Evolutionary conservation across 1,140 invertebrate species (phyloP).

Genomic region (Watersipora subatra): DNA sequence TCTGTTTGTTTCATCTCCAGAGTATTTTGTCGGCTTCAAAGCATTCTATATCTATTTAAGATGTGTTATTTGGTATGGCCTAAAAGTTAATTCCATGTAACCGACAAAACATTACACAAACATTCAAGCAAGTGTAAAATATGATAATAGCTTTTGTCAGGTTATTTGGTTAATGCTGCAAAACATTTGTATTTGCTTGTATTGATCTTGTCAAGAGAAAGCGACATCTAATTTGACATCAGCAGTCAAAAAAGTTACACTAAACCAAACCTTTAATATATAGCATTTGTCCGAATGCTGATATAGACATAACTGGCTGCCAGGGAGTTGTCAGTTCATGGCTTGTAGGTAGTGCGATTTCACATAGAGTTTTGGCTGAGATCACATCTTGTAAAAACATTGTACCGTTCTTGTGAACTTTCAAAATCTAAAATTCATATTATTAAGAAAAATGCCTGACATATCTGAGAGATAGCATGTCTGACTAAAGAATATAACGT

Average conservation of each 20-base stretch:
- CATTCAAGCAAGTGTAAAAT: too few species aligned
- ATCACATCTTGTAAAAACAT: constrained; percentile 24
- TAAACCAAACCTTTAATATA: constrained; percentile 32
- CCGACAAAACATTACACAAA: too few species aligned
- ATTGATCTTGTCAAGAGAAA: too few species aligned
- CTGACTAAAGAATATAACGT: background rate
- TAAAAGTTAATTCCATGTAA: too few species aligned
- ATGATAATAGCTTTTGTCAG: too few species aligned
- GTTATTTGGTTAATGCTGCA: too few species aligned
- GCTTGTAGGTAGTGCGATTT: constrained; percentile 19
- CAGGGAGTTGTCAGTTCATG: constrained; percentile 24
- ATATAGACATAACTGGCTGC: constrained; percentile 26
- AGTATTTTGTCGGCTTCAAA: background rate
- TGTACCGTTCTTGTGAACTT: constrained; percentile 19
- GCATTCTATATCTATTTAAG: background rate
- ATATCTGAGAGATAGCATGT: background rate
- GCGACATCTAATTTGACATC: too few species aligned
- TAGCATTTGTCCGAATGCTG: constrained; percentile 21
- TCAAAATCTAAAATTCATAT: constrained; percentile 24
- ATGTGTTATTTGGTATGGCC: too few species aligned
- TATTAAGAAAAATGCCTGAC: constrained; percentile 5
- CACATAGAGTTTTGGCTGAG: constrained; percentile 20
- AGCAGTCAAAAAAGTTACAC: too few species aligned
- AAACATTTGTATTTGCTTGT: too few species aligned
- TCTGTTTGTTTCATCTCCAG: background rate